Percentiles rank a stretch among this genome's conserved stretches.
These are phyloP conservation scores for Penelope pileata DNA, from an alignment of 2,113 vertebrate species.

Conservation along the genomic window DNA sequence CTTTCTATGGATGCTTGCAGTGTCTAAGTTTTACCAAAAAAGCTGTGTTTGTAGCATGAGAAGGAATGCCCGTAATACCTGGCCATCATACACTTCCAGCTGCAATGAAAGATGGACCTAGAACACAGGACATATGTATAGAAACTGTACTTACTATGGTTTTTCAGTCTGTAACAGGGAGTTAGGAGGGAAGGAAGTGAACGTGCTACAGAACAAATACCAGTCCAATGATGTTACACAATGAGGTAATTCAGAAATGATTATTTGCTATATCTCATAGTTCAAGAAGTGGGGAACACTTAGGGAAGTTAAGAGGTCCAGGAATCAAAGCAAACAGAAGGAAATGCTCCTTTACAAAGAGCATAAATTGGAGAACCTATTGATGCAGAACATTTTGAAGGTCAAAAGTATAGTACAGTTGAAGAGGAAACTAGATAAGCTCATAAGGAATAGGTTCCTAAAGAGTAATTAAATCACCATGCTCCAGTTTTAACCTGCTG, in stretches of 20 bases:
- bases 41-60: background rate
- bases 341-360: background rate
- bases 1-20: accelerated
- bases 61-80: background rate
- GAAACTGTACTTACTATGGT: accelerated
- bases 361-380: background rate
- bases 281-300: background rate
- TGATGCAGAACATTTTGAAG: background rate
- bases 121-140: background rate
- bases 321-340: background rate
- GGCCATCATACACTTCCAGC: background rate
- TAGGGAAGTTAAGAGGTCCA: background rate
- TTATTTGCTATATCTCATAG: background rate
- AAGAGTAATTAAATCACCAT: background rate
- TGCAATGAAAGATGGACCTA: background rate
- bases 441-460: background rate
- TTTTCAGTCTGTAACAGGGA: background rate
- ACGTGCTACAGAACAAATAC: background rate
- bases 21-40: background rate
- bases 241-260: background rate
- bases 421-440: background rate
- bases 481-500: background rate
- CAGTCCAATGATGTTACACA: background rate
- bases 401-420: background rate
- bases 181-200: background rate